Percentiles rank a stretch among this genome's conserved stretches.
Conservation (phyloP, 2,888 invertebrate genomes). For the Drosophila nr. medialis region DNA sequence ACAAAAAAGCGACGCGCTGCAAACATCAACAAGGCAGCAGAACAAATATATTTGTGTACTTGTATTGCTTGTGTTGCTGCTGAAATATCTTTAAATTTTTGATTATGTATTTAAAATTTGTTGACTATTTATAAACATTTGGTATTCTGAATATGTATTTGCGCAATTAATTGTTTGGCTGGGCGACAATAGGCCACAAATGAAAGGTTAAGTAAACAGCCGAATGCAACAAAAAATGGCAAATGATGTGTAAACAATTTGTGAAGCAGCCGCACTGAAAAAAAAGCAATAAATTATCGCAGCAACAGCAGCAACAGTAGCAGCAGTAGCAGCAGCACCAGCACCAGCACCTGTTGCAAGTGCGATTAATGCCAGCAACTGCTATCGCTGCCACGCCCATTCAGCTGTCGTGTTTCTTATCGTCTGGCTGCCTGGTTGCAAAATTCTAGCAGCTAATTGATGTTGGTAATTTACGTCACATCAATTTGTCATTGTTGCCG, state of each 20-base stretch:
- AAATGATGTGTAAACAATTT: slow-evolving; percentile 46
- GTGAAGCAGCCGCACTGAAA: slow-evolving; percentile 3
- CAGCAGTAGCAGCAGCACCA: neutral
- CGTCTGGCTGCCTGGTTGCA: slow-evolving; percentile 24
- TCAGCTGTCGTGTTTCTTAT: slow-evolving; percentile 5
- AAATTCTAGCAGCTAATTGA: slow-evolving; percentile 56
- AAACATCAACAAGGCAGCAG: slow-evolving; percentile 53
- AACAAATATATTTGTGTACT: slow-evolving; percentile 20
- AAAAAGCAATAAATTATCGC: slow-evolving; percentile 13
- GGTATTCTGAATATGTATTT: slow-evolving; percentile 25
- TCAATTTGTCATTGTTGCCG: slow-evolving; percentile 48
- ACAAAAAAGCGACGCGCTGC: slow-evolving; percentile 43
- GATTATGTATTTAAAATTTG: slow-evolving; percentile 64
- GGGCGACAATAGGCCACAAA: slow-evolving; percentile 27
- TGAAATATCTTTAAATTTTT: slow-evolving; percentile 64
- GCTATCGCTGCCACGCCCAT: slow-evolving; percentile 22
- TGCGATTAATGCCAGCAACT: slow-evolving; percentile 12
- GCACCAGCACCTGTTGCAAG: slow-evolving; percentile 56
- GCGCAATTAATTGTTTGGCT: slow-evolving; percentile 18
- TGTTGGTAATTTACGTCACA: slow-evolving; percentile 60
- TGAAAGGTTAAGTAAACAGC: slow-evolving; percentile 29
- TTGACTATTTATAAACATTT: slow-evolving; percentile 65
- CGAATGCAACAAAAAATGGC: slow-evolving; percentile 7
- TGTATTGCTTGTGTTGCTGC: slow-evolving; percentile 35
- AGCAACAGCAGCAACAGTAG: slow-evolving; percentile 13